phyloP scores from a whole-genome alignment of 2,888 invertebrate genomes.

The Dolichomitus sp. region DNA sequence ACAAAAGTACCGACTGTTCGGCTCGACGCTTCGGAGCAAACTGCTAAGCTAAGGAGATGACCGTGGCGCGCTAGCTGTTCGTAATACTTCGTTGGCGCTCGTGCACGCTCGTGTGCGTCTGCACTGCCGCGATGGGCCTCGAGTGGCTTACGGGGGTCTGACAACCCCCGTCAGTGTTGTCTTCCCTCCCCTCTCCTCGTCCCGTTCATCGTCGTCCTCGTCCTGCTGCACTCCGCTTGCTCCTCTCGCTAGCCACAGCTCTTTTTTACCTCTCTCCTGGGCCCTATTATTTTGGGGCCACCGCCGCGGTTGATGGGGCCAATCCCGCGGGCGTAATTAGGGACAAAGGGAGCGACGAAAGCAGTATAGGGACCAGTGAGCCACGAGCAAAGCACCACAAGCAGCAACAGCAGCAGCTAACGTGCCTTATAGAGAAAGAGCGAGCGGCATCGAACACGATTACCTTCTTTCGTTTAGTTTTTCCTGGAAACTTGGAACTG shows the following conservation, averaged over 20 bases:
- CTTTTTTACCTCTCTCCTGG: conserved; percentile 64
- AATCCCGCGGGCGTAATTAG: conserved; percentile 76
- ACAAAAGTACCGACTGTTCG: conserved; percentile 49
- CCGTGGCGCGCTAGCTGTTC: conserved; percentile 41
- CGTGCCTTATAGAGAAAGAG: neutral
- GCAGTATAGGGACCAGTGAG: conserved; percentile 24
- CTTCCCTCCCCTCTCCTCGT: conserved; percentile 3
- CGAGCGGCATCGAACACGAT: conserved; percentile 7
- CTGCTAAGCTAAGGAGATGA: conserved; percentile 57
- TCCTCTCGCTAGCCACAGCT: conserved; percentile 52
- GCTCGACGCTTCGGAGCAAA: conserved; percentile 61
- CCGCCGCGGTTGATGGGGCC: conserved; percentile 73
- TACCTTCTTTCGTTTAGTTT: conserved; percentile 15
- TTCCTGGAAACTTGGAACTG: conserved; percentile 16
- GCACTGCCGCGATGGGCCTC: conserved; percentile 7
- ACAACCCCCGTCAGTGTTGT: conserved; percentile 3
- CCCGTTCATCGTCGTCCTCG: conserved; percentile 32
- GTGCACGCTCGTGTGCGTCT: conserved; percentile 43
- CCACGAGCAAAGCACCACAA: conserved; percentile 19
- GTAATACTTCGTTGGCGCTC: conserved; percentile 53
- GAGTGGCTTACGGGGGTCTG: conserved; percentile 23
- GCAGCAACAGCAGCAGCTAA: conserved; percentile 27
- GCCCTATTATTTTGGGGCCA: conserved; percentile 78
- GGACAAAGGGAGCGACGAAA: conserved; percentile 73
- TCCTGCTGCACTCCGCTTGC: conserved; percentile 41